Percentiles rank a stretch among this genome's conserved stretches.
These are phyloP conservation scores for Syngnathus acus DNA, from an alignment of 2,797 vertebrate species.

Conservation along the genomic window DNA sequence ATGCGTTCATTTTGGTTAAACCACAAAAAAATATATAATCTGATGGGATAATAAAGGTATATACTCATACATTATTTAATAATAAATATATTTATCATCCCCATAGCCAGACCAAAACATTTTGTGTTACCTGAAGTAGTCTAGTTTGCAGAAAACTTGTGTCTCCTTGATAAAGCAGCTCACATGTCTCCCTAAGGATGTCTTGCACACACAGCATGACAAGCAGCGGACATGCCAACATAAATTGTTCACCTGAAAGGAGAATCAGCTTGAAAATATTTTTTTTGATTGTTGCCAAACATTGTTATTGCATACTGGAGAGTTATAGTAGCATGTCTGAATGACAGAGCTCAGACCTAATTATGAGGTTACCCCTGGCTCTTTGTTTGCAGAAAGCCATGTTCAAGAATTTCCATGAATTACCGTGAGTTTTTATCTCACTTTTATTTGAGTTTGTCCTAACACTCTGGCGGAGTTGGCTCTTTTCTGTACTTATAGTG, in stretches of 20 bases:
- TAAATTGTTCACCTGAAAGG: slow-evolving; percentile 82
- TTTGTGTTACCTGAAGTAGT: slow-evolving; percentile 85
- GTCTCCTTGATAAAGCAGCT: slow-evolving; percentile 97
- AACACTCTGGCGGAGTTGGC: too few species aligned
- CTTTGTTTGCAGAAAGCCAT: not conserved
- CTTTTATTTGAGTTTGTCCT: too few species aligned
- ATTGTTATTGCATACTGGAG: not conserved
- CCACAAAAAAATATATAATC: not conserved
- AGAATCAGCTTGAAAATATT: not conserved
- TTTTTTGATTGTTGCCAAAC: not conserved
- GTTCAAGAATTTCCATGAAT: not conserved
- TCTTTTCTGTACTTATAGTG: too few species aligned
- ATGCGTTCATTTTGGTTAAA: not conserved
- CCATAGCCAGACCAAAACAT: not conserved
- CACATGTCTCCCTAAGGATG: slow-evolving; percentile 87
- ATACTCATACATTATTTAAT: not conserved
- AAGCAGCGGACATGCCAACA: slow-evolving; percentile 97
- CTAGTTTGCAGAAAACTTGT: slow-evolving; percentile 96
- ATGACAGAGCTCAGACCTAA: not conserved
- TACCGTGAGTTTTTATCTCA: too few species aligned
- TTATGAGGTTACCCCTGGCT: not conserved
- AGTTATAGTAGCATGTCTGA: not conserved
- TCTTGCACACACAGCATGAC: slow-evolving; percentile 90
- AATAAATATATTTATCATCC: not conserved
- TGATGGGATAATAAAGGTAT: not conserved